A percentile compares a stretch with the other conserved stretches of the same genome.
These are phyloP conservation scores for Agrotis ipsilon DNA, from an alignment of 2,888 invertebrate species.

Conservation along the genomic window DNA sequence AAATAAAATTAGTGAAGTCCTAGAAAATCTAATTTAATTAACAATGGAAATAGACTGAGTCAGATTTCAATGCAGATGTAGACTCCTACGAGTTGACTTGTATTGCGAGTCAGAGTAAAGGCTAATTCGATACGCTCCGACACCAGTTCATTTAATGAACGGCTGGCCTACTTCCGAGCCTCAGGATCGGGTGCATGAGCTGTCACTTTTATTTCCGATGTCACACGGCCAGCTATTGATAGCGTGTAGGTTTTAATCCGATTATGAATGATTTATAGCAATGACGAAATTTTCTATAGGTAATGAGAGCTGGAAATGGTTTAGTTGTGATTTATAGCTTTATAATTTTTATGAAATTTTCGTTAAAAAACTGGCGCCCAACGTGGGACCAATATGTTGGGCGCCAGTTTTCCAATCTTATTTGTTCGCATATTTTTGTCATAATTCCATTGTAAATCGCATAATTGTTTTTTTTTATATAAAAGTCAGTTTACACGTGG, in stretches of 20 bases:
- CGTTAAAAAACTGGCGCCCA: slow-evolving; percentile 1
- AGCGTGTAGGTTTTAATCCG: slow-evolving; percentile 38
- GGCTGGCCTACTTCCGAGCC: slow-evolving; percentile 62
- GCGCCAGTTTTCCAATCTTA: slow-evolving; percentile 61
- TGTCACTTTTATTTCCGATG: slow-evolving; percentile 68
- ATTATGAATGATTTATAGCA: slow-evolving; percentile 38
- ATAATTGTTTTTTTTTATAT: slow-evolving; percentile 62
- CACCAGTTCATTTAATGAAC: slow-evolving; percentile 65
- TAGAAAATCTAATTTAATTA: slow-evolving; percentile 32
- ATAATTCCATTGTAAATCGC: slow-evolving; percentile 35
- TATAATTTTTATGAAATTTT: background rate
- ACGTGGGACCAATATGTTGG: slow-evolving; percentile 52
- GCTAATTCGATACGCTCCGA: slow-evolving; percentile 59
- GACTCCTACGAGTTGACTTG: slow-evolving; percentile 32
- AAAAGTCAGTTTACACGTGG: slow-evolving; percentile 73
- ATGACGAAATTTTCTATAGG: slow-evolving; percentile 18
- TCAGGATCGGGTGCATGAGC: slow-evolving; percentile 63
- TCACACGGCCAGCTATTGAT: slow-evolving; percentile 39
- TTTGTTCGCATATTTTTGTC: background rate
- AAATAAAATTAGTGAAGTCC: background rate
- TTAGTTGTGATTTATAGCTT: too few relatives aligned
- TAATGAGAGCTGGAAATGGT: background rate
- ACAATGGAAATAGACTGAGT: slow-evolving; percentile 1
- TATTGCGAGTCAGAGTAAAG: slow-evolving; percentile 28
- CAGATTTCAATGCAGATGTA: slow-evolving; percentile 53